Base-by-base conservation (phyloP, 2,113 vertebrate species). In the Enhydra lutris region DNA sequence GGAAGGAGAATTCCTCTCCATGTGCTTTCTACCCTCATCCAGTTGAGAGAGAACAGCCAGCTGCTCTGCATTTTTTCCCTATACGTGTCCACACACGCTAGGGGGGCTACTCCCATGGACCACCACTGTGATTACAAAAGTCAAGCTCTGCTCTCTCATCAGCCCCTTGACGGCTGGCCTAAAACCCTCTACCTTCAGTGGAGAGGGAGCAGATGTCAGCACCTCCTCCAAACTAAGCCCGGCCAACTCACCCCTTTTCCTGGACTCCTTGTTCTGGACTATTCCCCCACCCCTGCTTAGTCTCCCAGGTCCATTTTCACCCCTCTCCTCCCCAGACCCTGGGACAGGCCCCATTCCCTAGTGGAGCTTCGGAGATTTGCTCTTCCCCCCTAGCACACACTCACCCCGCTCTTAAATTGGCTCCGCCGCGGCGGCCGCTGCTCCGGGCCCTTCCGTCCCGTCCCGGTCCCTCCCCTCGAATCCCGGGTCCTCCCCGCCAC, bases 321-420 rank as follows among this genome's bases (percentile, higher is more conserved):
- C 65, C 87, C 29, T 83, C 52, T 94, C 89, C 71, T 95, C 83
- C 93, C 76, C 94, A 94, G 42, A 87, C 76, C 63, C 92, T 96
- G 92, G 88, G 94, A 96, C 96, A 98, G 97, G 98, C 95, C 96
- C 96, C 87, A 92, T 92, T 94, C 63, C 87, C 63, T 55, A 86
- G 36, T 61, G 80, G 57, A 80, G 90, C 71, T 96, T 94, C 39
- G 13, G 59, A 96, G 83, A 94, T 95, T 87, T 92, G 80, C 81
- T 94, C 55, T 92, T 95, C 86, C 18, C 71, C 67, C 63, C 52
- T 85, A 82, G 87, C 52, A 85, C 91, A 97, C 92, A 98, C 98
- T 98, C 98, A 98, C 98, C 98, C 97, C 76, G 55, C 95, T 97
- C 97, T 95, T 94, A 98, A 97, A 97, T 79, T 81, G 97, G 96